Percentiles rank a stretch among this genome's conserved stretches.
These are phyloP conservation scores for Pheucticus melanocephalus DNA, from an alignment of 2,113 vertebrate species.

Conservation along the genomic window DNA sequence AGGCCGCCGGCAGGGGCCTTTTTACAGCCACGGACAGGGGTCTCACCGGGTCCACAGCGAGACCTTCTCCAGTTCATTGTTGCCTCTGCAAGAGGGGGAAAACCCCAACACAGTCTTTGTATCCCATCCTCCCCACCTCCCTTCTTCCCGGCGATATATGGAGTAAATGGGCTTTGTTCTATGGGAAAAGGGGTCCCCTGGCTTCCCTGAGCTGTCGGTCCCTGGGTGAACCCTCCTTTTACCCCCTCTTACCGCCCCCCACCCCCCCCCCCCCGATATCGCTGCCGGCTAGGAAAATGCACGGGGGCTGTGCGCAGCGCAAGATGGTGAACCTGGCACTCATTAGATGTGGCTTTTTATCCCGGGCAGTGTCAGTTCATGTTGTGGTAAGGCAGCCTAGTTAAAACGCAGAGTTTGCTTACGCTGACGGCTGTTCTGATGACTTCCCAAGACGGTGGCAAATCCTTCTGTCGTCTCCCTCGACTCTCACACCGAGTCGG, in stretches of 20 bases:
- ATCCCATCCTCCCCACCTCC: neutral
- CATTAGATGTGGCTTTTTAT: neutral
- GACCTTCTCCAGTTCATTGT: neutral
- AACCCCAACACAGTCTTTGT: neutral
- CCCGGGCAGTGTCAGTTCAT: neutral
- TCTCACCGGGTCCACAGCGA: neutral
- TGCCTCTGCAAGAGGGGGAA: neutral
- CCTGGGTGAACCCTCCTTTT: neutral
- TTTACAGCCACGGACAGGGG: neutral
- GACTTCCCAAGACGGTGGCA: neutral
- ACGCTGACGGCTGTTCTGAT: neutral
- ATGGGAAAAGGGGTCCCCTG: neutral
- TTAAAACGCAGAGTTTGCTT: neutral
- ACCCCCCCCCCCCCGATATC: too few species aligned
- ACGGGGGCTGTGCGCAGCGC: neutral
- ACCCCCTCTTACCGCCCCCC: too few species aligned
- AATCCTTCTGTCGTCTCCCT: neutral
- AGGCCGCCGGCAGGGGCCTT: neutral
- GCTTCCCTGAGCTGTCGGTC: neutral
- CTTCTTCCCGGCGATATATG: neutral
- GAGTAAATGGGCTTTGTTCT: neutral
- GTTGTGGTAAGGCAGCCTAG: neutral
- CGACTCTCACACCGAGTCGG: neutral
- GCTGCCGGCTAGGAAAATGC: neutral
- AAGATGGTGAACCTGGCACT: neutral